Evolutionary conservation across 2,113 vertebrate genomes (phyloP).

Genomic region (Piliocolobus tephrosceles): DNA sequence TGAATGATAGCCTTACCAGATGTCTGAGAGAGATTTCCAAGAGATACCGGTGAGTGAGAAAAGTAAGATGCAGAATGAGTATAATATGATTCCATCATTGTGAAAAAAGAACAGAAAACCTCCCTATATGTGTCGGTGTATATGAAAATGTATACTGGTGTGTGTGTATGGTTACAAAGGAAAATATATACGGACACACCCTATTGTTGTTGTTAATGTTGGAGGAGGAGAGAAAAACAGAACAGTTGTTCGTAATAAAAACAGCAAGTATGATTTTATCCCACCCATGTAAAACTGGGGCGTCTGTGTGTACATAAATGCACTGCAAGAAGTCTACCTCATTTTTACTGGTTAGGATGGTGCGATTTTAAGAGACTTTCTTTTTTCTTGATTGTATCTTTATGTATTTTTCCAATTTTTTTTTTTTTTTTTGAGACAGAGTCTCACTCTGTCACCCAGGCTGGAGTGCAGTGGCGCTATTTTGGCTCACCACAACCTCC

Average conservation of each 20-base stretch:
- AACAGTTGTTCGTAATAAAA: not conserved
- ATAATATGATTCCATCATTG: not conserved
- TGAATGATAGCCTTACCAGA: constrained; percentile 65
- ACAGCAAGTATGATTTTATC: not conserved
- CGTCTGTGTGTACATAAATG: not conserved
- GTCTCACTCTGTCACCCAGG: too few species aligned
- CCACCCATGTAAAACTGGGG: not conserved
- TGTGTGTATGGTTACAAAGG: not conserved
- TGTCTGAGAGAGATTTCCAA: constrained; percentile 59
- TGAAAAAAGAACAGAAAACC: not conserved
- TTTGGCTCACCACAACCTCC: too few species aligned
- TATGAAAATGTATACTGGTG: not conserved
- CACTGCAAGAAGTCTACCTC: not conserved
- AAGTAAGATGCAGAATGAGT: constrained; percentile 31
- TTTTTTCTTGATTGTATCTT: constrained; percentile 23
- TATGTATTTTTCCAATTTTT: not conserved
- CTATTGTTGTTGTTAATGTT: not conserved
- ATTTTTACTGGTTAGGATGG: not conserved
- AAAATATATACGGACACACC: not conserved
- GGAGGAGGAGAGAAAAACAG: not conserved
- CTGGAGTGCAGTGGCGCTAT: too few species aligned
- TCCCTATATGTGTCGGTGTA: not conserved
- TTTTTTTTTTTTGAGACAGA: too few species aligned
- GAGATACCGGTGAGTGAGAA: not conserved
- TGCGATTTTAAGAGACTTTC: constrained; percentile 16